These are phyloP conservation scores for Chaetorhynchus papuensis DNA, from an alignment of 2,113 vertebrate genomes.

Conservation along the genomic window DNA sequence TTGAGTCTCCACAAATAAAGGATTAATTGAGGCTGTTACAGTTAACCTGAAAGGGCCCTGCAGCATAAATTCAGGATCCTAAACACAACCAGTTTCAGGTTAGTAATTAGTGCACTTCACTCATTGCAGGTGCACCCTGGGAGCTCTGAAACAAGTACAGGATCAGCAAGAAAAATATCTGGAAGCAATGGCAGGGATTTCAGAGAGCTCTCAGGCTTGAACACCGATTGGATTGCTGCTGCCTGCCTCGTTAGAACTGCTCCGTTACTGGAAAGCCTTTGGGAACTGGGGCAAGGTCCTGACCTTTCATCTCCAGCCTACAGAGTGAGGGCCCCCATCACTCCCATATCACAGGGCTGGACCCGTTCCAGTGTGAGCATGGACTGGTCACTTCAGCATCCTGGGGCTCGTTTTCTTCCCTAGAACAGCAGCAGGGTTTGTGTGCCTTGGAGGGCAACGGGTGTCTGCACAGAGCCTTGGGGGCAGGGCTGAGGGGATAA, in stretches of 20 bases:
- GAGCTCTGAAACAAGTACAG: not conserved
- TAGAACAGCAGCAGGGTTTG: not conserved
- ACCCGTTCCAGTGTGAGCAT: not conserved
- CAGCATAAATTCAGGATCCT: not conserved
- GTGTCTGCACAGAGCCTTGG: not conserved
- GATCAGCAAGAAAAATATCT: constrained; percentile 34
- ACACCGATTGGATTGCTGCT: not conserved
- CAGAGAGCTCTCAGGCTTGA: not conserved
- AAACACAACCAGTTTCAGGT: not conserved
- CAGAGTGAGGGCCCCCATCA: not conserved
- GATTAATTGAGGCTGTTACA: not conserved
- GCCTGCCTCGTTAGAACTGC: not conserved
- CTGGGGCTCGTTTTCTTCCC: not conserved
- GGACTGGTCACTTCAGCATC: not conserved
- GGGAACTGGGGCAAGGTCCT: not conserved
- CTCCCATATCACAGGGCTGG: not conserved
- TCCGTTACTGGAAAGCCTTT: not conserved
- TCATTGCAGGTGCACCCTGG: not conserved
- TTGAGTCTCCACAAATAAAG: not conserved
- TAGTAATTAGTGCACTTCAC: not conserved
- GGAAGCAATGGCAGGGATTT: not conserved
- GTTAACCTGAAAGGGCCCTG: not conserved
- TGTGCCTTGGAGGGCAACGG: not conserved
- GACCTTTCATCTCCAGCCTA: not conserved
- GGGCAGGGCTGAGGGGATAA: not conserved